Conservation (phyloP, 2,888 invertebrate genomes). For the Microplitis deprimator region DNA sequence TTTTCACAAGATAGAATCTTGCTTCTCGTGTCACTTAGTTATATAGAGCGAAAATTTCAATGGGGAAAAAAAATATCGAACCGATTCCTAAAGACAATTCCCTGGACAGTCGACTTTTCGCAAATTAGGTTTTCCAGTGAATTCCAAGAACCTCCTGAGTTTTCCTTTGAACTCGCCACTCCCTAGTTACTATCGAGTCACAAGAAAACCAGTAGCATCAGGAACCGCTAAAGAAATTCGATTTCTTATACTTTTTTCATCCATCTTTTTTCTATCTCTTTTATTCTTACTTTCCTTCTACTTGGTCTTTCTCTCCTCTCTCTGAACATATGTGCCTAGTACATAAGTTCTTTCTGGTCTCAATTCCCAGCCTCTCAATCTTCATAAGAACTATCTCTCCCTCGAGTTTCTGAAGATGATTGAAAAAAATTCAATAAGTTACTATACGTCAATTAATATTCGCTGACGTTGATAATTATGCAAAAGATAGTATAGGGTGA, state of each 20-base stretch:
- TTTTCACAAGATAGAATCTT: background rate
- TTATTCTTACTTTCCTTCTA: background rate
- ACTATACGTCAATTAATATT: conserved; percentile 64
- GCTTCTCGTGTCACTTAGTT: conserved; percentile 41
- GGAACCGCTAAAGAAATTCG: conserved; percentile 35
- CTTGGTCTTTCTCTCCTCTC: background rate
- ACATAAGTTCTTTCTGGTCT: background rate
- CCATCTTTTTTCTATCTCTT: background rate
- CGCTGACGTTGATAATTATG: conserved; percentile 65
- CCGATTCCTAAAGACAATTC: conserved; percentile 44
- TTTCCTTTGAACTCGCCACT: conserved; percentile 48
- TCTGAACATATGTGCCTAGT: conserved; percentile 42
- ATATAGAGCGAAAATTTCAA: conserved; percentile 38
- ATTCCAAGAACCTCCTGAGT: conserved; percentile 39
- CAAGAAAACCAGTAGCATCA: conserved; percentile 1
- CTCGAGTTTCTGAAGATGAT: background rate
- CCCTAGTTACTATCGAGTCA: conserved; percentile 11
- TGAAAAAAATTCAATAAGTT: conserved; percentile 42
- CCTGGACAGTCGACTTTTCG: conserved; percentile 47
- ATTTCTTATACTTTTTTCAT: conserved; percentile 18
- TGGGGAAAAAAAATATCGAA: conserved; percentile 25
- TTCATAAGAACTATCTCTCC: conserved; percentile 9
- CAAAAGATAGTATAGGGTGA: conserved; percentile 20
- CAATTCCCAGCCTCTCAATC: background rate
- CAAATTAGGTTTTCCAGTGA: conserved; percentile 51